Conservation (phyloP, 1,140 invertebrate species). For the Protaetia brevitarsis region DNA sequence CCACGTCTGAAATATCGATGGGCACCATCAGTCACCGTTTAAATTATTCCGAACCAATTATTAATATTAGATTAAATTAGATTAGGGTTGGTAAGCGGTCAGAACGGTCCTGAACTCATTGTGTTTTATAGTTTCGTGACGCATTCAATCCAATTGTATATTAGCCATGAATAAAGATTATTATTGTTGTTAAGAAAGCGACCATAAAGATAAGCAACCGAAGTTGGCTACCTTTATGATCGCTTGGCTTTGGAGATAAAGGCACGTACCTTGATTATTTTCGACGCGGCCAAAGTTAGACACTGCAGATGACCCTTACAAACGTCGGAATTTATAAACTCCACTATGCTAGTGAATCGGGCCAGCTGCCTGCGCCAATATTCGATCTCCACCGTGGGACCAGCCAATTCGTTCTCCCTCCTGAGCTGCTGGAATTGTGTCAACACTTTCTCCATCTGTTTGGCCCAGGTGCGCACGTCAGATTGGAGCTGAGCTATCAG, state of each 20-base stretch:
- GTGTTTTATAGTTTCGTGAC: too few species aligned
- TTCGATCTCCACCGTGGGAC: conserved; percentile 74
- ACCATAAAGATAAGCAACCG: too few species aligned
- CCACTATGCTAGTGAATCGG: conserved; percentile 74
- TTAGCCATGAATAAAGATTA: too few species aligned
- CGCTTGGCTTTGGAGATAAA: too few species aligned
- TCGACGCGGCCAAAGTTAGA: conserved; percentile 64
- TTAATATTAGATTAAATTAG: not conserved
- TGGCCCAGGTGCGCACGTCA: conserved; percentile 60
- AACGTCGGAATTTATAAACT: conserved; percentile 68
- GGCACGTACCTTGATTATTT: conserved; percentile 62
- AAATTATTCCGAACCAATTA: not conserved
- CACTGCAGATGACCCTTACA: conserved; percentile 65
- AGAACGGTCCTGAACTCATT: too few species aligned
- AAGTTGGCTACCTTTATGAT: too few species aligned
- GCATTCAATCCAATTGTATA: too few species aligned
- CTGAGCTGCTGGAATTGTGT: conserved; percentile 71
- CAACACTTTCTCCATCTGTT: conserved; percentile 62
- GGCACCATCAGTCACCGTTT: too few species aligned
- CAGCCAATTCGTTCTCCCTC: conserved; percentile 75
- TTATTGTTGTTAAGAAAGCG: too few species aligned
- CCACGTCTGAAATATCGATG: conserved; percentile 67
- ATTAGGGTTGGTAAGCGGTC: too few species aligned
- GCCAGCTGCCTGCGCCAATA: conserved; percentile 78
- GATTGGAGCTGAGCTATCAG: conserved; percentile 56